phyloP scores from a whole-genome alignment of 2,888 invertebrate species.

The Andricus curvator region DNA sequence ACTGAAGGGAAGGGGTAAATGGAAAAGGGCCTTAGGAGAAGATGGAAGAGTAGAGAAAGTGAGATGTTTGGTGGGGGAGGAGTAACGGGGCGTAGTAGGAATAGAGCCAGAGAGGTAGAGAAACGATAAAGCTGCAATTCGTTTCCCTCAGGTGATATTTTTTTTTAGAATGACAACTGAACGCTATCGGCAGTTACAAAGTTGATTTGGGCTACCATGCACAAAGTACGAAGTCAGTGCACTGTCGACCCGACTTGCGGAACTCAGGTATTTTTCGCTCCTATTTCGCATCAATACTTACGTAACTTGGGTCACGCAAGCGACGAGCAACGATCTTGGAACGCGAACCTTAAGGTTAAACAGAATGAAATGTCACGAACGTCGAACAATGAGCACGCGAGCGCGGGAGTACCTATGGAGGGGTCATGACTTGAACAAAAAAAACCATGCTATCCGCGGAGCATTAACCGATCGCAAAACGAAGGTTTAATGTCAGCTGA shows the following conservation, averaged over 20 bases:
- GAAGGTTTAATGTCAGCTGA: slow-evolving; percentile 24
- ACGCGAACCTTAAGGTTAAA: slow-evolving; percentile 65
- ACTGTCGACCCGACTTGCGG: slow-evolving; percentile 18
- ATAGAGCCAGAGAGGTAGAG: too few relatives aligned
- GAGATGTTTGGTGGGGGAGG: too few relatives aligned
- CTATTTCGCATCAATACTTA: slow-evolving; percentile 49
- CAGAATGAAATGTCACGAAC: slow-evolving; percentile 69
- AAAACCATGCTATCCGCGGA: slow-evolving; percentile 37
- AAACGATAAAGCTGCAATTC: too few relatives aligned
- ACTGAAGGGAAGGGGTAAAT: too few relatives aligned
- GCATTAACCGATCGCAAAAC: slow-evolving; percentile 5
- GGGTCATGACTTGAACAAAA: slow-evolving; percentile 50
- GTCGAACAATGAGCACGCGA: slow-evolving; percentile 58
- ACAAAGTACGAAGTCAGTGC: slow-evolving; percentile 30
- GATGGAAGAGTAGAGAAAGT: too few relatives aligned
- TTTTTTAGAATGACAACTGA: not conserved
- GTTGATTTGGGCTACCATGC: slow-evolving; percentile 5
- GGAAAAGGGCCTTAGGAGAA: too few relatives aligned
- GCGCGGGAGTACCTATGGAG: slow-evolving; percentile 46
- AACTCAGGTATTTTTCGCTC: slow-evolving; percentile 49
- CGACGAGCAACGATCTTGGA: slow-evolving; percentile 63
- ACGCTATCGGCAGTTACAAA: not conserved
- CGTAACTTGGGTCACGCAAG: slow-evolving; percentile 63
- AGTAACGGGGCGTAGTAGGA: too few relatives aligned
- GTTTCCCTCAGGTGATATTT: not conserved